Percentiles rank a stretch among this genome's conserved stretches.
phyloP scores from a whole-genome alignment of 2,113 vertebrate genomes.

The Eulemur macaco region DNA sequence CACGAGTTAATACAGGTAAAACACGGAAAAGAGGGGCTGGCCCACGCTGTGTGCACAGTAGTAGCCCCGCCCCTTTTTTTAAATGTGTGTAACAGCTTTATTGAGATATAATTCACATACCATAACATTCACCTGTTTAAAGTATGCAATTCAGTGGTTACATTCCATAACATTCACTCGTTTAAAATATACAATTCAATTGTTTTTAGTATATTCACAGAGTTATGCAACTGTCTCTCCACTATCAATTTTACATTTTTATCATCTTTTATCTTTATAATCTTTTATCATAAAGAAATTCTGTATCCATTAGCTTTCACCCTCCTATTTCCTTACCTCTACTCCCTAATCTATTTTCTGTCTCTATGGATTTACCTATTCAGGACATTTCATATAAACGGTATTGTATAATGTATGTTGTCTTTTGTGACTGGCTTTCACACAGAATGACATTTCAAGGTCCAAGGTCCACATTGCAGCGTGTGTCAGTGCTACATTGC shows the following conservation, averaged over 20 bases:
- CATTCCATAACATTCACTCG: neutral
- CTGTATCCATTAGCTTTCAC: neutral
- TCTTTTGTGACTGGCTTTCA: neutral
- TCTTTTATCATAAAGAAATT: neutral
- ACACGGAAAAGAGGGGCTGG: neutral
- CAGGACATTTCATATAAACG: neutral
- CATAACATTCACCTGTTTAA: neutral
- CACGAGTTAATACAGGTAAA: neutral
- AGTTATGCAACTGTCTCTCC: neutral
- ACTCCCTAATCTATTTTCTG: neutral
- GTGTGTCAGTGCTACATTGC: neutral
- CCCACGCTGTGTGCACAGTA: no score
- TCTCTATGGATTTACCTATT: neutral
- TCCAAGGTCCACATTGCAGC: neutral
- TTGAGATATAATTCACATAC: neutral
- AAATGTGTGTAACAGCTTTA: neutral
- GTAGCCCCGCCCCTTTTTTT: neutral
- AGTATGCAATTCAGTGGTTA: neutral
- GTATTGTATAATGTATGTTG: neutral
- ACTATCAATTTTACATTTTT: neutral
- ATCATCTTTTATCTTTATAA: neutral
- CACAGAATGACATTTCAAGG: neutral
- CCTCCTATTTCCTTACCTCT: fast-evolving
- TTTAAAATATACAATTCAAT: neutral
- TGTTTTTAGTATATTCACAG: neutral